Evolutionary conservation across 92 coral and sea anemone species (phyloP).

Genomic region (Nematostella vectensis): DNA sequence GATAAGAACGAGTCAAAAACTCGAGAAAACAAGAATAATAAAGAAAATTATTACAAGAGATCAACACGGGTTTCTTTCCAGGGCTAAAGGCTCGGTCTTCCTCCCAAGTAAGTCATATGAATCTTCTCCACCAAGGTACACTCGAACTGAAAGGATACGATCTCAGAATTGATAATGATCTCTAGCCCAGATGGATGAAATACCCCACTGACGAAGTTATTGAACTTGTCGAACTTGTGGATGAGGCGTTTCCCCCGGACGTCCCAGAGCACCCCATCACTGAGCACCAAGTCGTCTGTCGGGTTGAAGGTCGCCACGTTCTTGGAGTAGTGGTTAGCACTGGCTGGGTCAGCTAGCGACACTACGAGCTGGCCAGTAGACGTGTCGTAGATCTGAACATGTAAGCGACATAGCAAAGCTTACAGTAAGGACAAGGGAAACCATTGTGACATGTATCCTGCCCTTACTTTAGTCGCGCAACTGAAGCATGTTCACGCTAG

Average conservation of each 20-base stretch:
- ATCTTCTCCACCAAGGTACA: too few relatives aligned
- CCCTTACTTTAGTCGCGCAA: too few relatives aligned
- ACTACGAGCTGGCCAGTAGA: slow-evolving; percentile 57
- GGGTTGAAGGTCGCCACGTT: slow-evolving; percentile 89
- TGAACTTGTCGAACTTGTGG: slow-evolving; percentile 95
- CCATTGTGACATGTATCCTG: slow-evolving; percentile 13
- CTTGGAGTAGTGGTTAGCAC: slow-evolving; percentile 76
- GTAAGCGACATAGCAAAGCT: background rate
- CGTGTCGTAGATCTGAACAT: slow-evolving; percentile 69
- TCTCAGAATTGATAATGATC: slow-evolving; percentile 92
- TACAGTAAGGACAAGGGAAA: background rate
- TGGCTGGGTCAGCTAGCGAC: slow-evolving; percentile 61
- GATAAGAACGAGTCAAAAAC: too few relatives aligned
- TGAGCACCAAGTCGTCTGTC: slow-evolving; percentile 85
- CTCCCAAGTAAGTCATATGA: too few relatives aligned
- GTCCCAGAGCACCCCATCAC: slow-evolving; percentile 98
- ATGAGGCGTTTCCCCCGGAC: slow-evolving; percentile 76
- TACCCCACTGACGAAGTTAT: slow-evolving; percentile 92
- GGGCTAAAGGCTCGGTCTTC: too few relatives aligned
- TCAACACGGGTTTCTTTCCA: too few relatives aligned
- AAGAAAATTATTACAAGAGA: too few relatives aligned
- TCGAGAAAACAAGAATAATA: too few relatives aligned
- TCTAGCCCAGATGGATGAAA: slow-evolving; percentile 95
- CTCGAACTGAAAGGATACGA: slow-evolving; percentile 98
- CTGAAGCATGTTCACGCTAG: too few relatives aligned